These are phyloP conservation scores for Tinamus major DNA, from an alignment of 2,797 vertebrate species.

Conservation along the genomic window DNA sequence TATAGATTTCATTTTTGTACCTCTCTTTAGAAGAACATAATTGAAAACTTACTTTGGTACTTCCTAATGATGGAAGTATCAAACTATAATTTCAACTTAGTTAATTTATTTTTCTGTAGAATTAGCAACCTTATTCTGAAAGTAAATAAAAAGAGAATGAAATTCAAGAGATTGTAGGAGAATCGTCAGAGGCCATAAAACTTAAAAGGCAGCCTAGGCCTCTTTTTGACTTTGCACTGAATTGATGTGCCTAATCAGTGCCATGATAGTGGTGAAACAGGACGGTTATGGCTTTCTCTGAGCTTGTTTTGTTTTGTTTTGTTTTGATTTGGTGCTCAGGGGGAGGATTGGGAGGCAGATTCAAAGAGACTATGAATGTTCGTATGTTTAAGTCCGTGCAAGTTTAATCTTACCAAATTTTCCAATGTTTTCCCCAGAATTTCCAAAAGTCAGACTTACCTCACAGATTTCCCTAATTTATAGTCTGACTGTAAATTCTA, in stretches of 20 bases:
- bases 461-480: slow-evolving; percentile 3
- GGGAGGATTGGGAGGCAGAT: neutral
- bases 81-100: slow-evolving; percentile 56
- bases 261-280: neutral
- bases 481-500: slow-evolving; percentile 7
- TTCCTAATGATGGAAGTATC: neutral
- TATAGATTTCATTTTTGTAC: neutral
- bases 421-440: neutral
- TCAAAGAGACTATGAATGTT: neutral
- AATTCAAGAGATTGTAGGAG: neutral
- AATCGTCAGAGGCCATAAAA: slow-evolving; percentile 5
- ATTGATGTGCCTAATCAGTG: neutral
- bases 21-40: slow-evolving; percentile 21
- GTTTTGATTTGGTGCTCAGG: neutral
- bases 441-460: neutral
- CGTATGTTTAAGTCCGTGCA: neutral
- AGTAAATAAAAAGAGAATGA: slow-evolving; percentile 60
- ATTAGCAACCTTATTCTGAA: slow-evolving; percentile 71
- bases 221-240: neutral
- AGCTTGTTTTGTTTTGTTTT: neutral
- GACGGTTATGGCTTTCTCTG: slow-evolving; percentile 15
- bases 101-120: slow-evolving; percentile 45
- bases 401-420: slow-evolving; percentile 12
- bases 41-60: neutral
- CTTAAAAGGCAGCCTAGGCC: neutral